Evolutionary conservation across 1,140 invertebrate genomes (phyloP).

Genomic region (Sycophila sp.): DNA sequence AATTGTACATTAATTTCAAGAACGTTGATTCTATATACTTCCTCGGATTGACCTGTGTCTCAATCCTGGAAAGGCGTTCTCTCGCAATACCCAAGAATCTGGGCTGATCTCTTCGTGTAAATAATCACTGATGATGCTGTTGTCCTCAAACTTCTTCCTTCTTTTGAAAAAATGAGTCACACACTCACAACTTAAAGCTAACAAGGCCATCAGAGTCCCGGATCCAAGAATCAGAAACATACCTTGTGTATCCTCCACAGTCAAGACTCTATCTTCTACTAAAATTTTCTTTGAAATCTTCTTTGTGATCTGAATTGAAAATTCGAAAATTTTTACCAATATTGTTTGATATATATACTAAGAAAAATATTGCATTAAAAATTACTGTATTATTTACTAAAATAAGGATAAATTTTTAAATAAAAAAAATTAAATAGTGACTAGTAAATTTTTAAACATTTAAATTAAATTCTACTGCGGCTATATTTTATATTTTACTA

Average conservation of each 20-base stretch:
- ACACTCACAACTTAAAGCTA: neutral
- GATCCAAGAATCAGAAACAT: slow-evolving; percentile 79
- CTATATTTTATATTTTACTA: too few species aligned
- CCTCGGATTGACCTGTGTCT: neutral
- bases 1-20: neutral
- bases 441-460: too few species aligned
- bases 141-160: neutral
- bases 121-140: neutral
- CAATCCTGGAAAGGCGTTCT: neutral
- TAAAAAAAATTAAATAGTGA: too few species aligned
- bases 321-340: too few species aligned
- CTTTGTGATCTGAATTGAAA: slow-evolving; percentile 40
- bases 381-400: too few species aligned
- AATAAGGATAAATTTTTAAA: too few species aligned
- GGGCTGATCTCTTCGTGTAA: too few species aligned
- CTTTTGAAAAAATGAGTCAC: neutral
- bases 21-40: slow-evolving; percentile 5
- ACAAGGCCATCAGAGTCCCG: slow-evolving; percentile 55
- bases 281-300: slow-evolving; percentile 44
- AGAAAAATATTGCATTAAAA: neutral
- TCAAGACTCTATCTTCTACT: slow-evolving; percentile 74
- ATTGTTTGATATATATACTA: too few species aligned
- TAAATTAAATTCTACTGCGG: too few species aligned
- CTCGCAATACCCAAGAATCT: neutral
- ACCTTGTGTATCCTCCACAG: slow-evolving; percentile 79